Base-by-base conservation (phyloP, 1,140 invertebrate species). In the Solen grandis region DNA sequence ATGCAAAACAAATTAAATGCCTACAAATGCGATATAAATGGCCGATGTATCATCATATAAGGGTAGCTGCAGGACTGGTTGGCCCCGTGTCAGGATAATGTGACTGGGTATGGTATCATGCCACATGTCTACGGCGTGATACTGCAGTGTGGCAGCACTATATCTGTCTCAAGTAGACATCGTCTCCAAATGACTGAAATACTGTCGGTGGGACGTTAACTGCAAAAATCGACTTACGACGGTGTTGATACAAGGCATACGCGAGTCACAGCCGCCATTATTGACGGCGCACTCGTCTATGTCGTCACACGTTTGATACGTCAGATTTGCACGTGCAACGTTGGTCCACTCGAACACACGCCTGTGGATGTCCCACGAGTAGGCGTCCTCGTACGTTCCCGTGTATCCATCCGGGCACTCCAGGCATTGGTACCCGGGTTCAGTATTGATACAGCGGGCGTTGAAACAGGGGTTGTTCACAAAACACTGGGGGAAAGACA, bases 311-410 rank as follows among this genome's bases (percentile, higher is more conserved):
- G 22, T 65, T 79, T 87, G 86, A 29, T 69, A 41, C 33, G 73
- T 62, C 8, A 73, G 25, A 14, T 50, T 38, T n/a, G 70, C 69
- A 8, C 54, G 62, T n/a, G 63, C 69, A 14, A 33, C n/a, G 29
- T 86, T 86, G 19, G 50, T 14, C 2, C 41, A 57, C 16, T 57
- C 35, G 69, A 84, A 86, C 19, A 77, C 63, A 5, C 85, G 33
- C 25, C 65, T 68, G 33, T 65, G 81, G 33, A 76, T 29, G 25
- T 84, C 79, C 14, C 38, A 68, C 29, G 84, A 72, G 14, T 70
- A 62, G 0, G 81, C 86, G 50, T 88, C 86, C 65, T 86, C 85
- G 63, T 78, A 88, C 10, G 85, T 84, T 5, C 86, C 86, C 29
- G 5, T 59, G 25, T 82, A 86, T 16, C 86, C 86, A 13, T 16